phyloP scores from a whole-genome alignment of 2,888 invertebrate genomes.

The Psococerastis gibbosa region DNA sequence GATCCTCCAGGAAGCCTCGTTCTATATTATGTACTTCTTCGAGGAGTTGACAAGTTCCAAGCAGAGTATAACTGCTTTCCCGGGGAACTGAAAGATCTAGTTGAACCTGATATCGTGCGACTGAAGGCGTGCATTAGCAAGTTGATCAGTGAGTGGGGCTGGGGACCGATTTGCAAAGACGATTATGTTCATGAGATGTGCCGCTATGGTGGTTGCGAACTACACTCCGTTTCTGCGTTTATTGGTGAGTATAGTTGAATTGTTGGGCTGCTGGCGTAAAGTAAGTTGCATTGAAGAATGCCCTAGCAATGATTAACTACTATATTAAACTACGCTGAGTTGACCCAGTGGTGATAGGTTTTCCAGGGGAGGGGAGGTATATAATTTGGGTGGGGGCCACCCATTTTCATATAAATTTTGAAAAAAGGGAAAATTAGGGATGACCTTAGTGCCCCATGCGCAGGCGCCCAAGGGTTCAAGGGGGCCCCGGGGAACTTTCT shows the following conservation, averaged over 20 bases:
- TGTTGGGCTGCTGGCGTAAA: no score
- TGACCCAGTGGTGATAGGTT: no score
- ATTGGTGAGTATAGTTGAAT: constrained; percentile 41
- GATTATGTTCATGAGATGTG: constrained; percentile 91
- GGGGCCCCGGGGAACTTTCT: no score
- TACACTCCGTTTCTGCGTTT: constrained; percentile 86
- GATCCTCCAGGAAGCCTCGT: constrained; percentile 74
- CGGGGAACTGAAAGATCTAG: constrained; percentile 64
- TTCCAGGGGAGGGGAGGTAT: no score
- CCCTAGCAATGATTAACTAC: no score
- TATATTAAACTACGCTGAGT: no score
- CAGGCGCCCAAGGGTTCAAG: no score
- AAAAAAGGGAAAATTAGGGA: no score
- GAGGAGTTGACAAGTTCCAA: constrained; percentile 81
- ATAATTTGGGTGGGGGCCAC: no score
- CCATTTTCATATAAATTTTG: no score
- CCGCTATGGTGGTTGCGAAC: constrained; percentile 83
- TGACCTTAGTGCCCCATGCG: no score
- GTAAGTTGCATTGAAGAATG: no score
- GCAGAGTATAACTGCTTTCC: constrained; percentile 78
- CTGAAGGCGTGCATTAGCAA: constrained; percentile 55
- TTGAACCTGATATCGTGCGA: constrained; percentile 77
- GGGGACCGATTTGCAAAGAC: constrained; percentile 60
- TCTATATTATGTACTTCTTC: constrained; percentile 73
- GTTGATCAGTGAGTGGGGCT: constrained; percentile 69